phyloP scores from a whole-genome alignment of 1,140 invertebrate genomes.

The Pachyrhynchus sulphureomaculatus region DNA sequence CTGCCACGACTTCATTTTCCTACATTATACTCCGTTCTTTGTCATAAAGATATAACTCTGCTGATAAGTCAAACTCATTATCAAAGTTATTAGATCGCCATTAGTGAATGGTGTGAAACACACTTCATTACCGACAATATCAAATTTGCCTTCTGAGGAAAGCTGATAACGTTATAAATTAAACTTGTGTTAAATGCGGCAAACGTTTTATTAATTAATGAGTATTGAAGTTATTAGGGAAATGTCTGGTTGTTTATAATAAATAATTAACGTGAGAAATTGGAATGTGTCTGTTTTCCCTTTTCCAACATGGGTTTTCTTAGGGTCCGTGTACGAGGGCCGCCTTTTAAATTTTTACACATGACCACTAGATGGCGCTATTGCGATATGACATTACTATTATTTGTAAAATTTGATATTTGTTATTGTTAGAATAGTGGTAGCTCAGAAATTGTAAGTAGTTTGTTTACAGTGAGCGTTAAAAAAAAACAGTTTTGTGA shows the following conservation, averaged over 20 bases:
- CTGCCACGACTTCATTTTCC: not conserved
- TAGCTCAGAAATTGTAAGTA: too few species aligned
- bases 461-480: too few species aligned
- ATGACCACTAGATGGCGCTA: too few species aligned
- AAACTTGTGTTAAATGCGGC: conserved; percentile 5
- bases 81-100: conserved; percentile 27
- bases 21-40: conserved; percentile 6
- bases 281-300: too few species aligned
- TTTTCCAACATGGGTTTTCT: too few species aligned
- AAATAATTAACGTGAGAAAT: not conserved
- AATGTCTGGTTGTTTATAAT: not conserved
- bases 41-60: conserved; percentile 10
- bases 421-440: too few species aligned
- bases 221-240: not conserved
- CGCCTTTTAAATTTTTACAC: too few species aligned
- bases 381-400: too few species aligned
- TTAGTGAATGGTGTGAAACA: conserved; percentile 26
- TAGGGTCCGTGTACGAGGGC: too few species aligned
- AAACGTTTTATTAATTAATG: conserved; percentile 1
- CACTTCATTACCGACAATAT: conserved; percentile 27
- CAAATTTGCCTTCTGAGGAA: conserved; percentile 10
- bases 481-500: too few species aligned
- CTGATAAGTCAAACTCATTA: conserved; percentile 26
- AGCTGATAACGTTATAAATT: conserved; percentile 9
- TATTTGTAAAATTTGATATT: too few species aligned